Percentiles rank a stretch among this genome's conserved stretches.
These are phyloP conservation scores for Oncorhynchus tshawytscha DNA, from an alignment of 2,113 vertebrate species.

Conservation along the genomic window DNA sequence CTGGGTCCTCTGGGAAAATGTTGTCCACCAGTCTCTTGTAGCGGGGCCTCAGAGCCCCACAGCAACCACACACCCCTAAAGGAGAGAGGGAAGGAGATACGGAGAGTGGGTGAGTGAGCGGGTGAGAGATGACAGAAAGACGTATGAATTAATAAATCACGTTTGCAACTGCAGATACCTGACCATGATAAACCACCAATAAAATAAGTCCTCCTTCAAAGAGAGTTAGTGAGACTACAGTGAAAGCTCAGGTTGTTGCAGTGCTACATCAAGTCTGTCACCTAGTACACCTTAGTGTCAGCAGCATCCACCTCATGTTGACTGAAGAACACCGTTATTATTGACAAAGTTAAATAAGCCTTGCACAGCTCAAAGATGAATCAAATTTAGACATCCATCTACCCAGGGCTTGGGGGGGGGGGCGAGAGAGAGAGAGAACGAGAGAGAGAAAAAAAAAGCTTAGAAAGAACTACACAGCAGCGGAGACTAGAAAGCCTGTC, in stretches of 20 bases:
- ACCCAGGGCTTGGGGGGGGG: background rate
- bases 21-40: conserved; percentile 97
- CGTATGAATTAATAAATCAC: background rate
- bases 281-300: background rate
- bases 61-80: conserved; percentile 93
- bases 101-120: background rate
- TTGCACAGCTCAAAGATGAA: background rate
- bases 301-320: background rate
- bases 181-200: background rate
- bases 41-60: conserved; percentile 90
- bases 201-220: too few relatives aligned
- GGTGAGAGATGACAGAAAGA: background rate
- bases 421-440: background rate
- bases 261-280: background rate
- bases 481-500: background rate
- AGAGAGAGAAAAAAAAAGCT: conserved; percentile 5
- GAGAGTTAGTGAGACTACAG: background rate
- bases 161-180: background rate
- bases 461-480: background rate
- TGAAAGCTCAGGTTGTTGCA: background rate
- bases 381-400: background rate
- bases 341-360: background rate
- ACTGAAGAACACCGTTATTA: background rate
- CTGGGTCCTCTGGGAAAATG: conserved; percentile 95
- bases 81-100: conserved; percentile 25